Base-by-base conservation (phyloP, 2,888 invertebrate genomes). In the Chironomus tentans region DNA sequence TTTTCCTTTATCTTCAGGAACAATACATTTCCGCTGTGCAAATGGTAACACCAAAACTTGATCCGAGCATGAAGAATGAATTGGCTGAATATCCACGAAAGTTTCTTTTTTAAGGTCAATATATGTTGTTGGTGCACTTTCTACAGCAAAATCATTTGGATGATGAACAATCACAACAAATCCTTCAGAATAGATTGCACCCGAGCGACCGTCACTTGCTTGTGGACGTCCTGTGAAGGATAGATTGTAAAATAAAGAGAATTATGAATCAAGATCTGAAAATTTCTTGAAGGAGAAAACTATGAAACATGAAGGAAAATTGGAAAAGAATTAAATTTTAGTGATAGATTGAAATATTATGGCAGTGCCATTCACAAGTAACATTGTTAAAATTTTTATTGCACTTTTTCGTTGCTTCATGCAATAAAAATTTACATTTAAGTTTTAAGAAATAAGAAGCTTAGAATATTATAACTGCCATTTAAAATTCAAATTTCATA, bases 131-230 rank as follows among this genome's bases (percentile, higher is more conserved):
- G 83, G 79, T 2, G 82, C 80, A 3, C 82, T 78, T 68, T 84
- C 83, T 1, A 82, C 83, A 5, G 82, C 81, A 77, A 81, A 84
- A 76, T 84, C 84, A 80, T 80, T 82, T 1, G 84, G 83, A 79
- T 84, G 83, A 78, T 84, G 84, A 0, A 84, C 81, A 2, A 83
- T 79, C 1, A 83, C 81, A 15, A 83, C 80, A 12, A 84, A 78
- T 0, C 84, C 84, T 0, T 83, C 83, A n/a, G 81, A 82, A 10
- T 82, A 75, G 78, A 83, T 81, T 2, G 78, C 79, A 15, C 83
- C 83, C 0, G 83, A 81, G 47, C 70, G 72, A 2, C 83, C 83
- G 74, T 84, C 83, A 61, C 62, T 48, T 7, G 70, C 28, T 74
- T 77, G 76, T 4, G 76, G 77, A 2, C 72, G 71, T 13, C 71